phyloP scores from a whole-genome alignment of 2,113 vertebrate species.

The Cyphomyrus discorhynchus region DNA sequence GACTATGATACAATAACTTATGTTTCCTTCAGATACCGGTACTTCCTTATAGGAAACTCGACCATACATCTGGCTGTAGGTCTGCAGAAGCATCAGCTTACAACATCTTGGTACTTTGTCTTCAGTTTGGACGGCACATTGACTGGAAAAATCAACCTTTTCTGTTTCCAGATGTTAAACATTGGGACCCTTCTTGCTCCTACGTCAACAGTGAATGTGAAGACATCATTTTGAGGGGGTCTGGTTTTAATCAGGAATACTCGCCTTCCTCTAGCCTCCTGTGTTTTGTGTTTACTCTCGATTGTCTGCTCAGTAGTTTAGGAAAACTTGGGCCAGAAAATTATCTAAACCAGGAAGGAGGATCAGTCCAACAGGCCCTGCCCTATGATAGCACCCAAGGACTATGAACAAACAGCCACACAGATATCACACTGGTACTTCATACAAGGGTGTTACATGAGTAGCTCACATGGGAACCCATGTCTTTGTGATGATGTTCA shows the following conservation, averaged over 20 bases:
- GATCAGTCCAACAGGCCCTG: background rate
- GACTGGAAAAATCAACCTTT: background rate
- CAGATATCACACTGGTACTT: background rate
- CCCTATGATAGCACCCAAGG: background rate
- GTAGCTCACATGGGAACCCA: background rate
- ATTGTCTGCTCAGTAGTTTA: background rate
- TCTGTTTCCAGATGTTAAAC: background rate
- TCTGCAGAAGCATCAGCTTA: background rate
- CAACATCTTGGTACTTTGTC: background rate
- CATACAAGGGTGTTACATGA: background rate
- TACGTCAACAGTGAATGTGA: background rate
- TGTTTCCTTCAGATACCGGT: background rate
- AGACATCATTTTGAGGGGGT: background rate
- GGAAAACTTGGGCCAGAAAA: background rate
- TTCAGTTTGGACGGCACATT: background rate
- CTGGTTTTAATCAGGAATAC: constrained; percentile 5
- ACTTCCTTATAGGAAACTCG: background rate
- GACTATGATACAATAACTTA: background rate
- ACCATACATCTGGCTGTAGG: background rate
- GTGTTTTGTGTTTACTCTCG: background rate
- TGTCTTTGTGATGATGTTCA: background rate
- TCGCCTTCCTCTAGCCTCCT: background rate
- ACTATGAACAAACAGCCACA: background rate
- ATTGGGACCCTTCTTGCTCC: background rate
- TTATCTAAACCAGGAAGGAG: background rate